phyloP scores from a whole-genome alignment of 2,797 vertebrate genomes.

The Onychomys torridus region DNA sequence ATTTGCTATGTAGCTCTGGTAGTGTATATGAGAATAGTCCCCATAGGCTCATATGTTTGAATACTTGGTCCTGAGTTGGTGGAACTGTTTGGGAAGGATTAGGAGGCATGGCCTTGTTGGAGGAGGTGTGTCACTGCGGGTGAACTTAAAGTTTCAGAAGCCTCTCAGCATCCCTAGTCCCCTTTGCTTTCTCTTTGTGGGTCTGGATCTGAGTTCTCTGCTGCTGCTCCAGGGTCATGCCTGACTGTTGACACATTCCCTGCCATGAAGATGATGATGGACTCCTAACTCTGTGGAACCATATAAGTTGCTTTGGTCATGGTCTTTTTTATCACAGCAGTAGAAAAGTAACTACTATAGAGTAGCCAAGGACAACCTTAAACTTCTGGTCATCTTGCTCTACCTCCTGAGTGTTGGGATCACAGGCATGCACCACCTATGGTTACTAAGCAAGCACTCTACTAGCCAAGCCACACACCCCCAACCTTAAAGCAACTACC shows the following conservation, averaged over 20 bases:
- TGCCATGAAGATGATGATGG: background rate
- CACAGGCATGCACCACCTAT: background rate
- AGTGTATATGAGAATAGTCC: background rate
- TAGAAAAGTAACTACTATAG: background rate
- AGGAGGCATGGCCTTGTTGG: background rate
- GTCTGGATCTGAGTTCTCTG: background rate
- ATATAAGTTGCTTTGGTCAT: background rate
- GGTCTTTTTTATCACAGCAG: background rate
- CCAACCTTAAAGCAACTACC: background rate
- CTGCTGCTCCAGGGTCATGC: background rate
- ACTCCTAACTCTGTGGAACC: background rate
- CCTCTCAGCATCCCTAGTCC: background rate
- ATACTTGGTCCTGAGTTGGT: background rate
- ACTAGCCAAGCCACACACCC: background rate
- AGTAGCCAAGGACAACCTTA: too few relatives aligned
- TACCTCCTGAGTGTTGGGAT: background rate
- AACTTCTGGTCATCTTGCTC: background rate
- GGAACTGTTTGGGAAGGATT: background rate
- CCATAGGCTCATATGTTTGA: background rate
- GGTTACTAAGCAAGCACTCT: background rate
- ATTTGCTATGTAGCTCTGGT: background rate
- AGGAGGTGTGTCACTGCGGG: background rate
- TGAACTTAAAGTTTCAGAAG: background rate
- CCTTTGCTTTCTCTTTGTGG: background rate
- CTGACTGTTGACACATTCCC: background rate